phyloP scores from a whole-genome alignment of 1,140 invertebrate genomes.

The Saxidomus purpurata region DNA sequence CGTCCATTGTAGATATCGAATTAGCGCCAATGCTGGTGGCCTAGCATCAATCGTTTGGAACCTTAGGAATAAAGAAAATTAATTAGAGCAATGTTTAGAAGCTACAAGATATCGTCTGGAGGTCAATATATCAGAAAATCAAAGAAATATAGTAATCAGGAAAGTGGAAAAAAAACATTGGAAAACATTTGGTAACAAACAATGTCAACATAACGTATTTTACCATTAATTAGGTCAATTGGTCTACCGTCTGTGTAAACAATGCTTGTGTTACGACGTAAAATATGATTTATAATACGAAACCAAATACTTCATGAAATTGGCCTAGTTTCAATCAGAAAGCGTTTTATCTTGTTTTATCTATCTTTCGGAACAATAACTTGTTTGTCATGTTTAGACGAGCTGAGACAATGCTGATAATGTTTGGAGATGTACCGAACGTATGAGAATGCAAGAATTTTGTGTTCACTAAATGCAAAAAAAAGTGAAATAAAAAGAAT shows the following conservation, averaged over 20 bases:
- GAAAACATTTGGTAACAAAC: background rate
- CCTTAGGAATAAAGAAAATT: background rate
- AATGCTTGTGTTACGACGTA: background rate
- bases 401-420: no score
- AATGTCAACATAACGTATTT: constrained; percentile 7
- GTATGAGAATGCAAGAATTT: no score
- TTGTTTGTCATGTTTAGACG: background rate
- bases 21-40: constrained; percentile 14
- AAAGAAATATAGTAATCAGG: background rate
- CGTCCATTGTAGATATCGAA: constrained; percentile 24
- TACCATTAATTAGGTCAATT: constrained; percentile 41
- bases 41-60: background rate
- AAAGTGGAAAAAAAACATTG: background rate
- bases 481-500: no score
- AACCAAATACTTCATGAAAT: constrained; percentile 5
- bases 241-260: constrained; percentile 35
- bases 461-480: no score
- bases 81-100: constrained; percentile 11
- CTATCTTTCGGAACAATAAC: background rate
- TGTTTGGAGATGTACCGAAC: no score
- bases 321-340: background rate
- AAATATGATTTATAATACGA: background rate
- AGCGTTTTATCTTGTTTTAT: background rate
- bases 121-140: background rate
- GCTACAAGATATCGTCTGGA: background rate